phyloP scores from a whole-genome alignment of 2,797 vertebrate genomes.

The Sebastes baramenuke region DNA sequence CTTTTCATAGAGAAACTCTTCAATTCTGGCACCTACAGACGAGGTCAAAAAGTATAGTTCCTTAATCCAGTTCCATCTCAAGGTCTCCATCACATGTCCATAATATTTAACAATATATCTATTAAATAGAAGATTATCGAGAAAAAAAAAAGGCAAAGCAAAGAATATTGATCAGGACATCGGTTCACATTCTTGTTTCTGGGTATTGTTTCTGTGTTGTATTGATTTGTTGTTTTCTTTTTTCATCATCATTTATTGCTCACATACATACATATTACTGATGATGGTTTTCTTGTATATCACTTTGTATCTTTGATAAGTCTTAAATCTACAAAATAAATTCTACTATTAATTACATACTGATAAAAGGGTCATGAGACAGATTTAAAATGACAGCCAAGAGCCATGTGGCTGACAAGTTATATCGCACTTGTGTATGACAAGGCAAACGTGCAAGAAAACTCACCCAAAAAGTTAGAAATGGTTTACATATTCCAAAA shows the following conservation, averaged over 20 bases:
- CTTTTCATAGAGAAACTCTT: constrained; percentile 96
- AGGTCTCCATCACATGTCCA: not conserved
- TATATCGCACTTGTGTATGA: constrained; percentile 3
- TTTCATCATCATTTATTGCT: not conserved
- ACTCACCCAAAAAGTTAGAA: not conserved
- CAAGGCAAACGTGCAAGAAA: not conserved
- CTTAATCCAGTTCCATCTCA: not conserved
- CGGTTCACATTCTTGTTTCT: not conserved
- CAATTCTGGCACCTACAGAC: constrained; percentile 88
- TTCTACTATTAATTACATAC: too few relatives aligned
- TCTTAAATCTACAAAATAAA: too few relatives aligned
- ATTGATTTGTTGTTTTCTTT: not conserved
- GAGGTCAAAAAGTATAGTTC: not conserved
- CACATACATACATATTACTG: not conserved
- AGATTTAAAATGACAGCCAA: too few relatives aligned
- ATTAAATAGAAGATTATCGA: not conserved
- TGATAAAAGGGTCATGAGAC: too few relatives aligned
- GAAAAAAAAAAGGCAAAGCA: too few relatives aligned
- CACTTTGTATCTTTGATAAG: too few relatives aligned
- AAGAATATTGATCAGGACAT: not conserved
- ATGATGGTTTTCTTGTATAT: too few relatives aligned
- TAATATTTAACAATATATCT: not conserved
- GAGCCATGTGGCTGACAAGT: too few relatives aligned
- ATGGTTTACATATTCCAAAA: not conserved
- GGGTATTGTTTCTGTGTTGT: too few relatives aligned